Evolutionary conservation across 2,888 invertebrate genomes (phyloP), one percentile per base, ranked within the genome.

Genomic region (Eupithecia tripunctaria): DNA sequence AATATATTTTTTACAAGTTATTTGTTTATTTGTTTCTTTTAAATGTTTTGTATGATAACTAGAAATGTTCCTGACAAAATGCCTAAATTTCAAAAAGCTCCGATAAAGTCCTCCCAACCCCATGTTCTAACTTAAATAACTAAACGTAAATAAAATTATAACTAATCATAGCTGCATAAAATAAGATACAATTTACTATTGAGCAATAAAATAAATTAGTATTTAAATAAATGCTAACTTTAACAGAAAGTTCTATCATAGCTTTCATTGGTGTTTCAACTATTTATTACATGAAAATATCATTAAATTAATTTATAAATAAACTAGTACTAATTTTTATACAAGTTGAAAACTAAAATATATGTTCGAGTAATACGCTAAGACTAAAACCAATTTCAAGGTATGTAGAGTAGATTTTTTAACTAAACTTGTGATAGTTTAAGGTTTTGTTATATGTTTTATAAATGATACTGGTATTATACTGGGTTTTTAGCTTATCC

Each of bases 261-360:
- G 84, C 85, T 84, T 85, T 93, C 91, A 92, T 93, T 93, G 93
- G 91, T 92, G 88, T 85, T 82, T 82, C 77, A 81, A 79, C 77
- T 83, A 82, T 70, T 67, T 63, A 67, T 71, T 71, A 77, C 75
- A 75, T 66, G 70, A 75, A 60, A 60, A 7, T 74, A 56, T 3
- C 15, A n/a, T 18, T 60, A 29, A 66, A 25, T 15, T 56, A 41
- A 68, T 68, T 27, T 36, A 29, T 56, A 32, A 64, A 29, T 47
- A 71, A 43, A 59, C 18, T 69, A 21, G 7, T 1, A 21, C 21
- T 62, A 1, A 47, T 62, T 66, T 71, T 71, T 67, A 56, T 74
- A 74, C 71, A 74, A 47, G 43, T 27, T 64, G 4, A 38, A 12
- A 64, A 25, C 32, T 63, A 12, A 2, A 29, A 36, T 32, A 64